Base-by-base conservation (phyloP, 2,888 invertebrate species). In the Nemotelus nigrinus region DNA sequence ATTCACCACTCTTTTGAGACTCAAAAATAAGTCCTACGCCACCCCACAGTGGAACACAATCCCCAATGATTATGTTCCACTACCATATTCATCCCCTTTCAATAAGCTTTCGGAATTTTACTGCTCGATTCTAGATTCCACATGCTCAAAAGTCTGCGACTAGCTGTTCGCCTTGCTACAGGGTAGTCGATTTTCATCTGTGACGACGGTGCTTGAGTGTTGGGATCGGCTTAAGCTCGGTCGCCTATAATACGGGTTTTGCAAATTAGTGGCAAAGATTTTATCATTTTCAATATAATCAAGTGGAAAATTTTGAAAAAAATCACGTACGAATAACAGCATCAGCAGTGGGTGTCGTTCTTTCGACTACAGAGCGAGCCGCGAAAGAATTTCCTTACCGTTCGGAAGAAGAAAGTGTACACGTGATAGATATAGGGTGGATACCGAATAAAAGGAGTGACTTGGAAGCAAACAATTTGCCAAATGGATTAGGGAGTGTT, bases 401-500 rank as follows among this genome's bases (percentile, higher is more conserved):
- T 25, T 25, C 0, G 25, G 25, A 4, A 63, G 43, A 41, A 63
- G 43, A 63, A 63, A 63, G 63, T 63, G 63, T 63, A 43, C 63
- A 43, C 63, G 43, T 43, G 63, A 63, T 39, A 63, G 43, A 25
- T 25, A 25, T 25, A 25, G 25, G 25, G 43, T 53, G 7, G 63
- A n/a, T 7, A 41, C 63, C 43, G 43, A 43, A 43, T 41, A 63
- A 8, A 70, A 70, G 55, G 70, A 70, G 70, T 53, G 70, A 70
- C 70, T 70, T 53, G 53, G 41, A 70, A 53, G 53, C 70, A 70
- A 70, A 70, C 68, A 68, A 68, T 68, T 70, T 70, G 43, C 53
- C 55, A 70, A 70, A 70, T 70, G 70, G 70, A 70, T 55, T 70
- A 70, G 70, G 70, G 70, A 70, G 70, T 70, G 70, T 70, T 70